Evolutionary conservation across 2,113 vertebrate genomes (phyloP).

Genomic region (Protobothrops flavoviridis): DNA sequence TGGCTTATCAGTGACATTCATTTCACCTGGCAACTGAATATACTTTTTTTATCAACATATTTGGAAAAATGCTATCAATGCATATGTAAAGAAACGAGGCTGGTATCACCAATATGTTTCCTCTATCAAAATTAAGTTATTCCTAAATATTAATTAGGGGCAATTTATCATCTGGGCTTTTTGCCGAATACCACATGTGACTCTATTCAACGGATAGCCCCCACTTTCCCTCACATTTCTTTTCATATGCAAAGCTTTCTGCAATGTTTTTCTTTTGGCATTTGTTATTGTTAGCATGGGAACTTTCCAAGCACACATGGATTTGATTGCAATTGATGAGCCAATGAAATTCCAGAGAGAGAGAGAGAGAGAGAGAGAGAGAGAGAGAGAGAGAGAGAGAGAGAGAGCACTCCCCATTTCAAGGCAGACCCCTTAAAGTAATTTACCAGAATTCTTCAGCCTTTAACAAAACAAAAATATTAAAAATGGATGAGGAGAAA

Average conservation of each 20-base stretch:
- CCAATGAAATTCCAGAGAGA: background rate
- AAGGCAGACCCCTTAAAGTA: slow-evolving; percentile 25
- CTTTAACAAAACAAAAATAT: background rate
- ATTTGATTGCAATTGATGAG: background rate
- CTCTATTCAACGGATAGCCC: background rate
- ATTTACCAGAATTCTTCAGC: slow-evolving; percentile 22
- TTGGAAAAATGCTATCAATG: slow-evolving; percentile 12
- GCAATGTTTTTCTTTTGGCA: background rate
- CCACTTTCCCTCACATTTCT: slow-evolving; percentile 11
- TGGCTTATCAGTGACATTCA: background rate
- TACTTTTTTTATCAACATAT: slow-evolving; percentile 15
- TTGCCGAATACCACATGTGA: background rate
- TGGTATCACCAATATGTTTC: slow-evolving; percentile 3
- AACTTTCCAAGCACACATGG: slow-evolving; percentile 22
- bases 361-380: no score
- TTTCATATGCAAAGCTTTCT: background rate
- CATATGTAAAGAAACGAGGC: background rate
- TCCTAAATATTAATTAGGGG: slow-evolving; percentile 6
- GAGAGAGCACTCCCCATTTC: background rate
- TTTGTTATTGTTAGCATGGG: background rate
- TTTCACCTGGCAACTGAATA: accelerated
- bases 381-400: no score
- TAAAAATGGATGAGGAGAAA: background rate
- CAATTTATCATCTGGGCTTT: background rate
- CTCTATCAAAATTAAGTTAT: background rate